Conservation (phyloP, 2,797 vertebrate genomes). For the Manis pentadactyla region DNA sequence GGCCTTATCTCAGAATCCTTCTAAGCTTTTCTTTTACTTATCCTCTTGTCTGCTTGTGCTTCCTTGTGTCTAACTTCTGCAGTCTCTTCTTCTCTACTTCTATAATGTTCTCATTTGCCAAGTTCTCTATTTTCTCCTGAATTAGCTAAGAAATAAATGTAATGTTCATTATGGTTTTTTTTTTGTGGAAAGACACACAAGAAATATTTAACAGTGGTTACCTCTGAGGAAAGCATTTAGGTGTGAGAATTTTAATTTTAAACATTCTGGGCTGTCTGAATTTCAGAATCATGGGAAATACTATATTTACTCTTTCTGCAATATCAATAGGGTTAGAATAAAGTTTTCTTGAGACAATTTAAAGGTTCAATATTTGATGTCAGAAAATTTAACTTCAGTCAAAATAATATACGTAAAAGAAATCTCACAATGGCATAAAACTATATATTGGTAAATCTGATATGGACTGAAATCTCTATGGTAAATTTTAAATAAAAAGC, state of each 20-base stretch:
- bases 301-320: neutral
- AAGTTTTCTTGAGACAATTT: neutral
- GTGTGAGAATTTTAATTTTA: neutral
- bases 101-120: neutral
- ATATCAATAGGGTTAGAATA: neutral
- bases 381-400: neutral
- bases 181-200: neutral
- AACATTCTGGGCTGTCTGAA: neutral
- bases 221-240: neutral
- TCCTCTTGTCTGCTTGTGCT: neutral
- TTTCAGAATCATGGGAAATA: neutral
- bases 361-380: neutral
- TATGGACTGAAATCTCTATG: neutral
- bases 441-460: neutral
- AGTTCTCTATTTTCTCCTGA: neutral
- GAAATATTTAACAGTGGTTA: neutral
- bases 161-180: neutral
- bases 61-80: neutral
- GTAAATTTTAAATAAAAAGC: neutral
- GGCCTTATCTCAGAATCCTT: neutral
- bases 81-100: neutral
- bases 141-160: neutral
- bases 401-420: neutral
- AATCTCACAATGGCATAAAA: neutral
- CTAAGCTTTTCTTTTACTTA: neutral